Conservation (phyloP, 2,888 invertebrate species). For the Meiosimyza platycephala region DNA sequence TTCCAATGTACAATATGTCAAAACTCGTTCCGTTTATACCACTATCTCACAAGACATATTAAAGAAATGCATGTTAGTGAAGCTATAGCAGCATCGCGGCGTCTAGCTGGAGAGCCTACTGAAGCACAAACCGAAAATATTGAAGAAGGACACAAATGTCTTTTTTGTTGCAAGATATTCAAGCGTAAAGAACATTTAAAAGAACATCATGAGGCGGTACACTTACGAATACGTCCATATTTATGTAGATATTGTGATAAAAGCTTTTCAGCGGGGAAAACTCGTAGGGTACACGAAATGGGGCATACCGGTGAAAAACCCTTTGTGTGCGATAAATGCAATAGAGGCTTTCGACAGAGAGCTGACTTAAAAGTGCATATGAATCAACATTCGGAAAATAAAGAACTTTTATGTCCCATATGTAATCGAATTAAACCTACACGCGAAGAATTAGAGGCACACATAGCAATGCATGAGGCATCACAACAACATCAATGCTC, state of each 20-base stretch:
- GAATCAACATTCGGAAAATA: conserved; percentile 40
- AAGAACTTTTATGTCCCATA: conserved; percentile 41
- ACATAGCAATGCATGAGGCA: conserved; percentile 37
- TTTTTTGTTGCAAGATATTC: conserved; percentile 38
- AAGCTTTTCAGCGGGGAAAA: conserved; percentile 41
- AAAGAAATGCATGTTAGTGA: conserved; percentile 27
- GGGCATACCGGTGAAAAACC: conserved; percentile 40
- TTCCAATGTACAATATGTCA: conserved; percentile 34
- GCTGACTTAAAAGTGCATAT: conserved; percentile 37
- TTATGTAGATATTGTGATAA: conserved; percentile 40
- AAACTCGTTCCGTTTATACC: conserved; percentile 19
- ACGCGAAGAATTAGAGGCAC: conserved; percentile 34
- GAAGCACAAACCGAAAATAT: not conserved
- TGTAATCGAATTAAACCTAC: conserved; percentile 41
- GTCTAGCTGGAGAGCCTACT: not conserved
- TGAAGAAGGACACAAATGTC: conserved; percentile 24
- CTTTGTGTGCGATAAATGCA: conserved; percentile 37
- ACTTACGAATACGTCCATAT: conserved; percentile 38
- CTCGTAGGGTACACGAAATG: conserved; percentile 39
- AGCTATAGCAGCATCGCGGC: not conserved
- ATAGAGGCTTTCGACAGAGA: conserved; percentile 38
- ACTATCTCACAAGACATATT: conserved; percentile 30
- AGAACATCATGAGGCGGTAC: conserved; percentile 41
- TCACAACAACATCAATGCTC: conserved; percentile 40
- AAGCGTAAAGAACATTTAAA: conserved; percentile 40